Evolutionary conservation across 2,888 invertebrate species (phyloP), one percentile per base, ranked within the genome.

Genomic region (Caenorhabditis angaria): DNA sequence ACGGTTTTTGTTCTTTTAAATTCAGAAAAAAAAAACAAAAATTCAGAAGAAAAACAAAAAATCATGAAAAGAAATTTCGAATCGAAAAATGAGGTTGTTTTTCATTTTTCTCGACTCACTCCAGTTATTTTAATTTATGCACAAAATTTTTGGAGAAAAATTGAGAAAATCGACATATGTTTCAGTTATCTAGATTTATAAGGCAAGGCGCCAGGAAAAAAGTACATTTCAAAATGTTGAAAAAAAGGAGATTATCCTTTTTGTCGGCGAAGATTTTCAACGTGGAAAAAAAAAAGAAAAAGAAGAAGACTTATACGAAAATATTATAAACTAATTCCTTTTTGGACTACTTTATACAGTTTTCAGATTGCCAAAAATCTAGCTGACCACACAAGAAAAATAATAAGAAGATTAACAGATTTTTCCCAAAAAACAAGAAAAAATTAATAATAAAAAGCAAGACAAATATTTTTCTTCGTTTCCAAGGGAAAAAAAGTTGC

Each of bases 11-110:
- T 35, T 35, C 8, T 35, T 35, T 14, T 10, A 35, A 35, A 6
- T 35, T 12, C n/a, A 48, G n/a, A 48, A 48, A 48, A n/a, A n/a
- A 48, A 48, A 14, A 8, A 48, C 5, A 3, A 35, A 60, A 60
- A 20, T 24, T 18, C 28, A 47, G 22, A 12, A 53, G 25, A 12
- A 50, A 6, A 25, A 22, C n/a, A 18, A 35, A 60, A 60, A 53
- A 12, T 28, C 20, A 25, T 22, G 47, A 60, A 35, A 35, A 22
- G 10, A 48, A n/a, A n/a, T n/a, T n/a, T n/a, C n/a, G n/a, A n/a
- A n/a, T n/a, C n/a, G n/a, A n/a, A n/a, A n/a, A n/a, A n/a, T n/a
- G n/a, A n/a, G n/a, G n/a, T n/a, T n/a, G n/a, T 35, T 35, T 35
- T 35, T 14, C 35, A 10, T 35, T 35, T 35, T 35, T 14, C 35